Percentiles rank a stretch among this genome's conserved stretches.
Conservation (phyloP, 2,797 vertebrate species). For the Sandelia bainsii region DNA sequence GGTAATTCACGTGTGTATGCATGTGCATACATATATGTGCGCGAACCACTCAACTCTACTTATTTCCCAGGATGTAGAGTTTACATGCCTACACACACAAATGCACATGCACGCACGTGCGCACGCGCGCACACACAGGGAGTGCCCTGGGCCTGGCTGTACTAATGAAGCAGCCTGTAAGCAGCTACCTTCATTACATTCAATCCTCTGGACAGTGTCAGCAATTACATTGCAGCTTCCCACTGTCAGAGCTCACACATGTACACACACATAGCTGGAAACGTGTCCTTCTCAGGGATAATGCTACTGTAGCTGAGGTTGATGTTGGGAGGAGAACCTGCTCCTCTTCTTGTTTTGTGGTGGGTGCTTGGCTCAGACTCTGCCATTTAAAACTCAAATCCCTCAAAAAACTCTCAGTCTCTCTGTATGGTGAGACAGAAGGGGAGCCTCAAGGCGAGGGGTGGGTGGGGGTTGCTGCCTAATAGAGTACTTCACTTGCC, state of each 20-base stretch:
- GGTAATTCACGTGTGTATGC: conserved; percentile 45
- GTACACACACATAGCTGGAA: conserved; percentile 4
- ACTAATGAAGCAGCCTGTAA: conserved; percentile 86
- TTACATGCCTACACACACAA: conserved; percentile 60
- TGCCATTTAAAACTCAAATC: conserved; percentile 38
- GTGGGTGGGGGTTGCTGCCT: conserved; percentile 15
- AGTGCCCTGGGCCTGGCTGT: conserved; percentile 71
- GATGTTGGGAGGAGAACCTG: conserved; percentile 44
- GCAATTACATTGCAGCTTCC: conserved; percentile 82
- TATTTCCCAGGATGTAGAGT: conserved; percentile 77
- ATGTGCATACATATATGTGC: conserved; percentile 38
- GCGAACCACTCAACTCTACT: conserved; percentile 51
- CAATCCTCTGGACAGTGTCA: conserved; percentile 85
- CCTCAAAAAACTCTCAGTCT: conserved; percentile 19
- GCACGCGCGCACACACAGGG: conserved; percentile 40
- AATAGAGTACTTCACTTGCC: conserved; percentile 66
- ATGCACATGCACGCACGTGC: conserved; percentile 46
- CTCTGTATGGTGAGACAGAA: conserved; percentile 41
- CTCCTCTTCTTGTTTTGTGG: conserved; percentile 28
- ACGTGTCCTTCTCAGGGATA: conserved; percentile 41
- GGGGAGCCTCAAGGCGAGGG: conserved; percentile 46
- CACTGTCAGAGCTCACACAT: conserved; percentile 66
- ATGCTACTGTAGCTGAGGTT: conserved; percentile 25
- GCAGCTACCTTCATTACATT: conserved; percentile 86
- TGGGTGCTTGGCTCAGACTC: conserved; percentile 47